A percentile compares a stretch with the other conserved stretches of the same genome.
Conservation (phyloP, 2,797 vertebrate genomes). For the Forpus xanthops region DNA sequence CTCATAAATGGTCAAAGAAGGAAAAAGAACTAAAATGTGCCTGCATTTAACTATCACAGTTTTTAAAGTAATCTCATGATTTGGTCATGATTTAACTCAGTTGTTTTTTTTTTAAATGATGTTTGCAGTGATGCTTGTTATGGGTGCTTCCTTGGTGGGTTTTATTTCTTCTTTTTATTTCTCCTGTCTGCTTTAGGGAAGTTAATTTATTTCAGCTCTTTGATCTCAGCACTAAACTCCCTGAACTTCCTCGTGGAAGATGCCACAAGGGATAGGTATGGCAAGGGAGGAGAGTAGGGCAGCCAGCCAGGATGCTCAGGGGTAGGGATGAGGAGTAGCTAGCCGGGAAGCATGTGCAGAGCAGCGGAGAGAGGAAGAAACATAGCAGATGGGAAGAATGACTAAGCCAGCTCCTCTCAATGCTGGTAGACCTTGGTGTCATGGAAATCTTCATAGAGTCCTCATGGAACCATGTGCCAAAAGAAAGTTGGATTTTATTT, state of each 20-base stretch:
- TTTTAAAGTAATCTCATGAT: neutral
- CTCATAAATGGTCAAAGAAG: neutral
- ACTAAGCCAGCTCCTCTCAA: conserved; percentile 54
- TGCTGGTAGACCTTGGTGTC: conserved; percentile 8
- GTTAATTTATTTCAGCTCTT: conserved; percentile 6
- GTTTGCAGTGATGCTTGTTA: neutral
- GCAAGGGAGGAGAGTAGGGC: neutral
- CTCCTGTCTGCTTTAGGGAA: neutral
- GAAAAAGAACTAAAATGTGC: neutral
- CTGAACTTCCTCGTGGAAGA: neutral
- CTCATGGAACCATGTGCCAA: neutral
- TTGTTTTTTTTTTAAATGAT: neutral
- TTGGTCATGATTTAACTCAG: neutral
- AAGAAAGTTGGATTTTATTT: neutral
- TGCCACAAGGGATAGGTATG: neutral
- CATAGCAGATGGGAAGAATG: conserved; percentile 66
- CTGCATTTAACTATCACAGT: neutral
- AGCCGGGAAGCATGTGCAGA: conserved; percentile 40
- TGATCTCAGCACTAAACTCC: conserved; percentile 30
- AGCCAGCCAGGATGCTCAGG: neutral
- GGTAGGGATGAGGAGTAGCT: conserved; percentile 7
- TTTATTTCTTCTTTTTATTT: neutral
- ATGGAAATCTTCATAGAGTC: conserved; percentile 49
- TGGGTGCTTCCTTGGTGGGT: neutral
- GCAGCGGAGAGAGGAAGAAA: conserved; percentile 18